Evolutionary conservation across 2,888 invertebrate genomes (phyloP).

Genomic region (Gymnoscelis rufifasciata): DNA sequence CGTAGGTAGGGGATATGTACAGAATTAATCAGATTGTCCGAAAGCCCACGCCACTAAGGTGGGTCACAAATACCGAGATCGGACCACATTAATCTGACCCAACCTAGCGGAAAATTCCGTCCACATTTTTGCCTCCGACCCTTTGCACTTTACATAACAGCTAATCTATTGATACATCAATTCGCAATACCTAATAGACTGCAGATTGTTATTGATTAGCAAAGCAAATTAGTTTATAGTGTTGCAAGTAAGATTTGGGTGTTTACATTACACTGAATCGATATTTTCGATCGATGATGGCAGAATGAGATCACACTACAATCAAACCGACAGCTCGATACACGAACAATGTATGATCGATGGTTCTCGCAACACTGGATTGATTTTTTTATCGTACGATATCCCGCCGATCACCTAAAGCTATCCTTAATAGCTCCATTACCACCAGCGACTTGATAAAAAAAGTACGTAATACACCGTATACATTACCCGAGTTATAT

Average conservation of each 20-base stretch:
- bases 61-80: slow-evolving; percentile 17
- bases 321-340: not conserved
- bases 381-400: not conserved
- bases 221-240: not conserved
- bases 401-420: not conserved
- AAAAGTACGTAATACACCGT: slow-evolving; percentile 14
- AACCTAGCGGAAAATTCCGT: slow-evolving; percentile 19
- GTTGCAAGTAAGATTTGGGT: slow-evolving; percentile 2
- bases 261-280: not conserved
- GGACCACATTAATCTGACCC: slow-evolving; percentile 21
- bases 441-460: slow-evolving; percentile 15
- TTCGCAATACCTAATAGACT: slow-evolving; percentile 1
- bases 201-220: not conserved
- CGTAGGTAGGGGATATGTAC: slow-evolving; percentile 17
- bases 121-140: slow-evolving; percentile 16
- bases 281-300: slow-evolving; percentile 1
- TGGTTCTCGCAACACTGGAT: not conserved
- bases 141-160: slow-evolving; percentile 14
- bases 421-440: slow-evolving; percentile 21
- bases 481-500: slow-evolving; percentile 46
- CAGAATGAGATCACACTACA: slow-evolving; percentile 1
- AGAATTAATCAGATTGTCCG: slow-evolving; percentile 20
- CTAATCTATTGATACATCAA: slow-evolving; percentile 12
- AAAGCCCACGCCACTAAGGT: slow-evolving; percentile 21
- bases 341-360: not conserved